Base-by-base conservation (phyloP, 2,113 vertebrate species). In the Vanacampus margaritifer region DNA sequence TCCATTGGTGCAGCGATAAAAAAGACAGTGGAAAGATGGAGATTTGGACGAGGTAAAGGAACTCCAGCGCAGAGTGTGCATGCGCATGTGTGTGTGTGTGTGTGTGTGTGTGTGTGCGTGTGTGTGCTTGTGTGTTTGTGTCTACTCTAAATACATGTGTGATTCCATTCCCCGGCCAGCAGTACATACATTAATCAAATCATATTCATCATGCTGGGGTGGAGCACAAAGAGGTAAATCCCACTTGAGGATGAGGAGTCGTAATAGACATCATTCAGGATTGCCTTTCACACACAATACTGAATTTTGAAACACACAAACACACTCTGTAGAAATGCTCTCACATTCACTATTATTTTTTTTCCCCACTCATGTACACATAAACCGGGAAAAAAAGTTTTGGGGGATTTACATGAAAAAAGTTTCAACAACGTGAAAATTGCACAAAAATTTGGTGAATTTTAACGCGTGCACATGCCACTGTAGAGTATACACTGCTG, bases 31-130 rank as follows among this genome's bases (percentile, higher is more conserved):
- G 72, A 80, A 76, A 80, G 69, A 74, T 57, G 60, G 67, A 65
- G 61, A 77, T 82, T 73, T 79, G 78, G 75, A 70, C 19, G 61
- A 72, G 65, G 79, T 75, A 64, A 78, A 79, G 71, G 71, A 85
- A 81, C 80, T 82, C 48, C 28, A 57, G 79, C 56, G 64, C 65
- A 19, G 32, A 2, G 60, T 24, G 13, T 5, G 4, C 11, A 9
- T 1, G 74, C 59, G 59, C 61, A 71, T 69, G 71, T 69, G 64
- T 54, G 65, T 28, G 68, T 63, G 45, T 78, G 45, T 58, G 57
- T 68, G 35, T 2, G 17, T n/a, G 21, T 3, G 17, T 11, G 65
- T 32, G 68, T 60, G 45, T 78, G 65, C 1, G 12, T 43, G 12
- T 13, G 12, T 13, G 41, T 14, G 41, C 7, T 0, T 60, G 41